Percentiles rank a stretch among this genome's conserved stretches.
These are phyloP conservation scores for Torymus auratus DNA, from an alignment of 2,888 invertebrate genomes.

Conservation along the genomic window DNA sequence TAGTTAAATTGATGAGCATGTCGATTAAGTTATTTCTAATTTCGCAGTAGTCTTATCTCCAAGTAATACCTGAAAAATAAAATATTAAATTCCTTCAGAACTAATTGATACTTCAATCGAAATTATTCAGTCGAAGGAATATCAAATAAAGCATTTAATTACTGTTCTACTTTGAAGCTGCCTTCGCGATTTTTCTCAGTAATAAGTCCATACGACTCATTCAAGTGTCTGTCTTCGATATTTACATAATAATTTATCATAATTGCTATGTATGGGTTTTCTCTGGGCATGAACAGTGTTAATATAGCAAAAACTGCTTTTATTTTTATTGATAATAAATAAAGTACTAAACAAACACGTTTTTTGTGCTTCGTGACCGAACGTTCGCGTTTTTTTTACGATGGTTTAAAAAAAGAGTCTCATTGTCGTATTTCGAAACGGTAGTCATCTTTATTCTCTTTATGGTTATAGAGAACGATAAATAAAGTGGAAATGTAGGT, in stretches of 20 bases:
- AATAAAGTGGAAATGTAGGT: constrained; percentile 37
- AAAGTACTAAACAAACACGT: not conserved
- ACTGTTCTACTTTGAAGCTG: too few relatives aligned
- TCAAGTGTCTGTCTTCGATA: not conserved
- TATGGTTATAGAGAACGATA: constrained; percentile 18
- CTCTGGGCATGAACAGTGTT: constrained; percentile 2
- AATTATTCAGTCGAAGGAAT: too few relatives aligned
- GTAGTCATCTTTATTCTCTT: constrained; percentile 22
- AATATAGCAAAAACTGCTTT: constrained; percentile 40
- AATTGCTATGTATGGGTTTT: constrained; percentile 7
- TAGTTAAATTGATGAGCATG: too few relatives aligned
- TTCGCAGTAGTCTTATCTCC: too few relatives aligned
- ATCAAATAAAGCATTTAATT: too few relatives aligned
- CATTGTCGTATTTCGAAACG: constrained; percentile 28
- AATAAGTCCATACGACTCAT: not conserved
- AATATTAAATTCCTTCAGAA: too few relatives aligned
- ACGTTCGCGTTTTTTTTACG: not conserved
- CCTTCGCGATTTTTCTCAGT: too few relatives aligned
- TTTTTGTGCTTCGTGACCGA: constrained; percentile 15
- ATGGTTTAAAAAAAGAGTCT: constrained; percentile 21
- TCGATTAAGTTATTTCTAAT: too few relatives aligned
- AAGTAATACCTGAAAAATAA: too few relatives aligned
- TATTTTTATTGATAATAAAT: constrained; percentile 8
- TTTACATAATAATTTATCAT: constrained; percentile 5
- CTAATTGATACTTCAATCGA: too few relatives aligned